phyloP scores from a whole-genome alignment of 2,113 vertebrate species.

The Zootoca vivipara region DNA sequence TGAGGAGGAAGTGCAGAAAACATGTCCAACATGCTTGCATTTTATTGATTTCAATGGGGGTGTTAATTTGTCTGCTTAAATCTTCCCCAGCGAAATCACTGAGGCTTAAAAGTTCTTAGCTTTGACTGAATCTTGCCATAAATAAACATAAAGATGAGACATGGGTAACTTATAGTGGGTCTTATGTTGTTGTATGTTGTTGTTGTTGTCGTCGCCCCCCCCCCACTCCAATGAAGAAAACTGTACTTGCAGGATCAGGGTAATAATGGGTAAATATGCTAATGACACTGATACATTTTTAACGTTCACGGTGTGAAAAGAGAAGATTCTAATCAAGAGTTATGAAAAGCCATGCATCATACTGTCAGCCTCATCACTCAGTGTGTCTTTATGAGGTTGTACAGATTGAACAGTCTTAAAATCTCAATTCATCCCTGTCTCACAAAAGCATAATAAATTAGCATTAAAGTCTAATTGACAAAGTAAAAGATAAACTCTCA shows the following conservation, averaged over 20 bases:
- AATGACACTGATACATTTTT: constrained; percentile 11
- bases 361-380: constrained; percentile 58
- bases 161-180: constrained; percentile 22
- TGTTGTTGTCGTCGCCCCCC: too few species aligned
- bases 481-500: constrained; percentile 59
- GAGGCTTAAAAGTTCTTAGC: neutral
- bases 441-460: constrained; percentile 51
- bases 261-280: neutral
- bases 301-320: constrained; percentile 49
- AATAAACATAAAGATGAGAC: neutral
- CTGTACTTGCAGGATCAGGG: neutral
- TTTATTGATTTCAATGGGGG: neutral
- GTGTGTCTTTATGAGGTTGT: constrained; percentile 49
- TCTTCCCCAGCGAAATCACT: neutral
- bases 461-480: constrained; percentile 46
- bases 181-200: too few species aligned
- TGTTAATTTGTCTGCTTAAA: neutral
- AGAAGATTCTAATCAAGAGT: constrained; percentile 47
- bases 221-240: constrained; percentile 14
- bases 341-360: constrained; percentile 48
- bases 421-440: constrained; percentile 52
- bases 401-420: constrained; percentile 30
- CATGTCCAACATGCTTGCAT: neutral
- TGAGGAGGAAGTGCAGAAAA: neutral
- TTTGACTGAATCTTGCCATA: neutral